Percentiles rank a stretch among this genome's conserved stretches.
Evolutionary conservation across 1,140 invertebrate genomes (phyloP).

Genomic region (Micrasema longulum): DNA sequence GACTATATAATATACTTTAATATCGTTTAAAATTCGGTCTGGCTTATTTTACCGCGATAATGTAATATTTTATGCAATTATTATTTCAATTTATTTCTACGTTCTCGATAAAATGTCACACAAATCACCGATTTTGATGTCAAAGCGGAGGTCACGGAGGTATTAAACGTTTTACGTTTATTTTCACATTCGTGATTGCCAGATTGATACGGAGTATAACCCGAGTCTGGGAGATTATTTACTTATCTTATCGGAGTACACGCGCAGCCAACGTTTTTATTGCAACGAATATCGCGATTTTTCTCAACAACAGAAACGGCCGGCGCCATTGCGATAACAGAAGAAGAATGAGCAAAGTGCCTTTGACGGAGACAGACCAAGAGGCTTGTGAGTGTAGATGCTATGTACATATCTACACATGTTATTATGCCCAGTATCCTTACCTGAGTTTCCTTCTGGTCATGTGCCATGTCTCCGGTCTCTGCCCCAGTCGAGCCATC

Average conservation of each 20-base stretch:
- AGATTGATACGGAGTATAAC: not conserved
- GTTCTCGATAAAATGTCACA: constrained; percentile 11
- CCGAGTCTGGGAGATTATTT: not conserved
- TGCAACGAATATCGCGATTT: constrained; percentile 14
- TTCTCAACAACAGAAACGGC: constrained; percentile 8
- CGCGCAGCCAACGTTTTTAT: constrained; percentile 1
- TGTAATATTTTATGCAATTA: not conserved
- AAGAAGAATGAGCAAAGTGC: not conserved
- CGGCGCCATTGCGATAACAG: constrained; percentile 6
- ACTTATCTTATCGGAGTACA: constrained; percentile 16
- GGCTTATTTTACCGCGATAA: constrained; percentile 10
- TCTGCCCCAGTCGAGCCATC: too few species aligned
- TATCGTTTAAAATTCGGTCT: not conserved
- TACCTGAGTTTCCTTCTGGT: too few species aligned
- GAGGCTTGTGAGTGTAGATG: too few species aligned
- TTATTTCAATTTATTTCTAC: constrained; percentile 7
- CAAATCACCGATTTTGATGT: constrained; percentile 7
- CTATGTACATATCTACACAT: too few species aligned
- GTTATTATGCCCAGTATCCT: not conserved
- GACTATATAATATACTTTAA: too few species aligned
- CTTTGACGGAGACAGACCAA: too few species aligned
- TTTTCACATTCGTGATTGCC: constrained; percentile 14
- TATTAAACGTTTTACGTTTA: constrained; percentile 25
- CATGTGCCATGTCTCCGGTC: too few species aligned
- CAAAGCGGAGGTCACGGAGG: not conserved